Evolutionary conservation across 1,140 invertebrate genomes (phyloP), one percentile per base, ranked within the genome.

Genomic region (Olivierus martensii): DNA sequence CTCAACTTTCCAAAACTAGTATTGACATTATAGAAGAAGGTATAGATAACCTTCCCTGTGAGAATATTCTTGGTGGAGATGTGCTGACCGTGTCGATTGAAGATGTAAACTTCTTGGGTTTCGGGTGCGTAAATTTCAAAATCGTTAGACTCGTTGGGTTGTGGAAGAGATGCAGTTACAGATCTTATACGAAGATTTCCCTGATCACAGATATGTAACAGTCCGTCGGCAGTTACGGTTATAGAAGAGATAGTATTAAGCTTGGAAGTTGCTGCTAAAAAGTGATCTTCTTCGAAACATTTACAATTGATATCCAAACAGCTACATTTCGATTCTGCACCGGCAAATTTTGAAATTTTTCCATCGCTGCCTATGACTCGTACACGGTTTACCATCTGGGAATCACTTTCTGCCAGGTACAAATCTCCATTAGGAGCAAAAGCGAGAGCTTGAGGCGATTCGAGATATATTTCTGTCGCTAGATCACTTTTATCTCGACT

Each of bases 11-110:
- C 92, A 64, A 92, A 93, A 64, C 87, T 91, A 2, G 90, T 94
- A 62, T 95, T 95, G 66, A 95, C 94, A 17, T 84, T 93, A 69
- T 98, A 96, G 2, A 92, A 74, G 73, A 96, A 97, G 28, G 87
- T 87, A 66, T 95, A 96, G 62, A 88, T 78, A 0, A 82, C 84
- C 71, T 89, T 87, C 28, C 86, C 86, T 0, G 90, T 93, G 37
- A 89, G 84, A 41, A 95, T 72, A 69, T 94, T 89, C 66, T 87
- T 87, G 0, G 92, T 96, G 2, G 82, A 81, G 15, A 89, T 83
- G 66, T 97, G 92, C 68, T 96, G 91, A 0, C 93, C 93, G 64
- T 94, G 92, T 15, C 66, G 59, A 60, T 77, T 78, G 66, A 98
- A 98, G 0, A 94, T 82, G 63, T 94, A 96, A 22, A 94, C 76